Percentiles rank a stretch among this genome's conserved stretches.
These are phyloP conservation scores for Drosophila chauvacae DNA, from an alignment of 1,140 invertebrate genomes.

Conservation along the genomic window DNA sequence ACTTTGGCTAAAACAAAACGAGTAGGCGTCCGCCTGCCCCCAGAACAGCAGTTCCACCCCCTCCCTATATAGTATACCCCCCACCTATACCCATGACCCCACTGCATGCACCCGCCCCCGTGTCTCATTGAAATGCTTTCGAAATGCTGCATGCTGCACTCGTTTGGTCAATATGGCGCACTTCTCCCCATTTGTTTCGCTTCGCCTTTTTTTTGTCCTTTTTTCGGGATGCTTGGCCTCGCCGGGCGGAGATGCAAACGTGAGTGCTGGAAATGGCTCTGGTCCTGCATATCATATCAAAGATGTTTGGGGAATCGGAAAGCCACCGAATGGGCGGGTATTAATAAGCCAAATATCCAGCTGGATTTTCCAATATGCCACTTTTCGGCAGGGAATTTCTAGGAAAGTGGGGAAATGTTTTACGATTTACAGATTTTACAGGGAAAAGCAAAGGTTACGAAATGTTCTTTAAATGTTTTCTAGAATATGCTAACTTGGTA, in stretches of 20 bases:
- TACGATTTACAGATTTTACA: neutral
- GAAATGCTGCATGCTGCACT: conserved; percentile 64
- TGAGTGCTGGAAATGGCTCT: conserved; percentile 38
- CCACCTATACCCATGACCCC: neutral
- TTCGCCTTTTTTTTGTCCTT: conserved; percentile 7
- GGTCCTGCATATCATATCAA: conserved; percentile 23
- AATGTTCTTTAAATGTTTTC: neutral
- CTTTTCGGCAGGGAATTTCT: neutral
- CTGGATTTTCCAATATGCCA: neutral
- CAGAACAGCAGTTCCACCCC: neutral
- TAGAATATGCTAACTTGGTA: rapidly evolving
- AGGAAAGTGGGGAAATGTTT: neutral
- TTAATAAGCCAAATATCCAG: conserved; percentile 16
- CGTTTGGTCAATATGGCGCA: conserved; percentile 79
- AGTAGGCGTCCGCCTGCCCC: conserved; percentile 47
- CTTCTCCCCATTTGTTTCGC: conserved; percentile 55
- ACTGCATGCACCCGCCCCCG: conserved; percentile 15
- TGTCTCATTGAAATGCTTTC: conserved; percentile 56
- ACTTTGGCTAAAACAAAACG: conserved; percentile 77
- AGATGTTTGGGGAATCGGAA: conserved; percentile 17
- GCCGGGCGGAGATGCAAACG: conserved; percentile 49
- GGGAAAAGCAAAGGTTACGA: neutral
- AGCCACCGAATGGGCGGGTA: conserved; percentile 9
- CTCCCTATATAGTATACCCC: neutral
- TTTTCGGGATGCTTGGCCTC: conserved; percentile 19